Base-by-base conservation (phyloP, 1,140 invertebrate species). In the Drosophila repleta region DNA sequence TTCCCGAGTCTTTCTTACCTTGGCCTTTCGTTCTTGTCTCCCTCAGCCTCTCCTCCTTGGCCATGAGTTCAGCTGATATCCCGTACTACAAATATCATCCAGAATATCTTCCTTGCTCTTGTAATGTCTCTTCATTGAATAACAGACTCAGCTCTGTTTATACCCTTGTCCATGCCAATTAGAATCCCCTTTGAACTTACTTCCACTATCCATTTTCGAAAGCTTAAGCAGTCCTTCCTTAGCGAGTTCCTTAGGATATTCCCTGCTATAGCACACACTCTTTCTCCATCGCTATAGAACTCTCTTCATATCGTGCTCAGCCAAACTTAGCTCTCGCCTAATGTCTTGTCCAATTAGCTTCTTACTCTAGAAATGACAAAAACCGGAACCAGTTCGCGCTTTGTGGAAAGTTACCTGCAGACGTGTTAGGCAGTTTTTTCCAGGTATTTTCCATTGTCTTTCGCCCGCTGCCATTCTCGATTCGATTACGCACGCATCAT, bases 401-500 rank as follows among this genome's bases (percentile, higher is more conserved):
- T 20, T 45, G 3, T 43, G 13, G 21, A 43, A 17, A 64, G 55
- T 32, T 57, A 43, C 26, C 56, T 24, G 37, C 21, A 65, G 48
- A 64, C 43, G 35, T 71, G 62, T 52, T 57, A 35, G 49, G 66
- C 52, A 15, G 39, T 10, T 48, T 18, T 18, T 10, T 35, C 7
- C 8, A 21, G 35, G 51, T 24, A 57, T 51, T 32, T 11, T n/a
- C 35, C 21, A 24, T 49, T 52, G 55, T 51, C 52, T 56, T 57
- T 17, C 13, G 24, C 35, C 29, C 60, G 46, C 48, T 69, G 60
- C 58, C 49, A 46, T 58, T 63, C 63, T 49, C 20, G 32, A 67
- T 57, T 49, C 62, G 48, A 74, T 74, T 73, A 61, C 35, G 18
- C 52, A 60, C 56, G 57, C 74, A 72, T 57, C 70, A 73, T 77